Evolutionary conservation across 2,888 invertebrate genomes (phyloP), one percentile per base, ranked within the genome.

Genomic region (Hirtodrosophila trivittata): DNA sequence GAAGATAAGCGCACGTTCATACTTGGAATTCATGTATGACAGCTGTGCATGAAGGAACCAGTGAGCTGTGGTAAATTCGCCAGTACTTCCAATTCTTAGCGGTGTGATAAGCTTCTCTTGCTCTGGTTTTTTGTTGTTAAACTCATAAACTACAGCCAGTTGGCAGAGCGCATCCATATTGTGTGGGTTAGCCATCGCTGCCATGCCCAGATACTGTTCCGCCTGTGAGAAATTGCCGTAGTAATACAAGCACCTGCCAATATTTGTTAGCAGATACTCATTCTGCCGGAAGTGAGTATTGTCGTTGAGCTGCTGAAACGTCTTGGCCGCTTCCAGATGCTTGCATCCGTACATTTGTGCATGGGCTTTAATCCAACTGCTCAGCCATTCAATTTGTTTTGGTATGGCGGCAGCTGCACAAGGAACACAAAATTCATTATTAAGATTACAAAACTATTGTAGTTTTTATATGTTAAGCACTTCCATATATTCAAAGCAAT

Each of bases 41-140:
- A 93, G 93, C 89, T 95, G 95, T 1, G 95, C 95, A 89, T 95
- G 92, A 0, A 95, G 94, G 49, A 95, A 93, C 94, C 96, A 96
- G 55, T 95, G 93, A 83, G 95, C 95, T 2, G 94, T 92, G 1
- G 92, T 92, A 49, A 92, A 92, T 72, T 94, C 91, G 0, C 37
- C 12, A 3, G 43, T 39, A 1, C 16, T 35, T 0, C 50, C 47
- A 0, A 33, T 26, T 5, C 47, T 14, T 1, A 90, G 87, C 30
- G 91, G 89, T 4, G 90, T 89, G 42, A 92, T 92, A n/a, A 94
- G 89, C 82, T 92, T 92, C 87, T 94, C 94, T 54, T 94, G 89
- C 51, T 94, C 94, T 46, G 92, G 90, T 3, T 92, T 86, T 62
- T 93, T 93, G 68, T 93, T 93, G 77, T 92, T 92, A 9, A 58